Base-by-base conservation (phyloP, 2,113 vertebrate species). In the Heterotis niloticus region DNA sequence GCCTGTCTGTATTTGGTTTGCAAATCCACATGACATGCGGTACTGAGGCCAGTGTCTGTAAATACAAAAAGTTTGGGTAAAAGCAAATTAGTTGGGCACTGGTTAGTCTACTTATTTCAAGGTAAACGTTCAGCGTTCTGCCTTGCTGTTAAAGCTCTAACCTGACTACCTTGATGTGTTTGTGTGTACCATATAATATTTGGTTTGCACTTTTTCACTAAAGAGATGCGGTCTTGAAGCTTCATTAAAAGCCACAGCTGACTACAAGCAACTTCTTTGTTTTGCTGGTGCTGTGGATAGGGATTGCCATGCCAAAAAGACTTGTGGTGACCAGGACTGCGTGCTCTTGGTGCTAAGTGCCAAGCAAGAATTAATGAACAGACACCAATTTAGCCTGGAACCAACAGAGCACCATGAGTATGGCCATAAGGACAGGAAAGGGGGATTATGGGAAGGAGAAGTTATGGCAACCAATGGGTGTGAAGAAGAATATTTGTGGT, bases 211-310 rank as follows among this genome's bases (percentile, higher is more conserved):
- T 20, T 62, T 23, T 29, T 64, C 57, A 28, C 26, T 51, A 80
- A 67, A 52, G 52, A 83, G 78, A 62, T 78, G 78, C 72, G 62
- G 75, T 44, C 78, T 64, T 44, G 68, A 71, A 59, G 28, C 69
- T 10, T 28, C 52, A 67, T 60, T 24, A 10, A 75, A 67, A 52
- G 29, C 64, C 17, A 29, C 64, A 52, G 67, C 23, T n/a, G 65
- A 65, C 28, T 64, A 80, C 59, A 79, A 83, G 64, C 44, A n/a
- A 44, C 14, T 24, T 65, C 81, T 75, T 70, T 84, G 68, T 79
- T 77, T 57, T 69, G 78, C 76, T 70, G 57, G 52, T 20, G 20
- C 20, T 66, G 26, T 10, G 70, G 79, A 72, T 79, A 78, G 75
- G 75, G 78, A 80, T 70, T 81, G 34, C 24, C 13, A 71, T 69